Base-by-base conservation (phyloP, 2,888 invertebrate genomes). In the Melangyna quadrimaculata region DNA sequence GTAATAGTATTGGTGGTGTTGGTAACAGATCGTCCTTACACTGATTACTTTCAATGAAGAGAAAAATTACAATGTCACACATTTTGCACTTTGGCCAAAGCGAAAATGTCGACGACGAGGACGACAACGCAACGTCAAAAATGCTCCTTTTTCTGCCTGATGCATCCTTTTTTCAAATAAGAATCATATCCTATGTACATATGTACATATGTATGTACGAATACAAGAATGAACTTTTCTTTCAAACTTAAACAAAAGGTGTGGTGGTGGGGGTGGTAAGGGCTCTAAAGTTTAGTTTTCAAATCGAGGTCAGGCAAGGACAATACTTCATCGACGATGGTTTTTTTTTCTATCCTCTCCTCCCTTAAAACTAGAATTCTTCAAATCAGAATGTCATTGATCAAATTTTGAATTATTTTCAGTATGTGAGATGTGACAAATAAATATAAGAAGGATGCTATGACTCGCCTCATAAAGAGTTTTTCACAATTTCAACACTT, bases 61-160 rank as follows among this genome's bases (percentile, higher is more conserved):
- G 78, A 83, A 78, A 83, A 83, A 83, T 78, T 70, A 83, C 82
- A 83, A 73, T 78, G 73, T 83, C 69, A 73, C 78, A 82, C 78
- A 78, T 78, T 78, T 78, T 82, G 78, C 82, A 82, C 78, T 82
- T 63, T 78, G 69, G 73, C 78, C 40, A 83, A 83, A 61, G 37
- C 63, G n/a, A 73, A 72, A 22, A 53, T 74, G 35, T 75, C 53
- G 17, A 10, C 32, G 35, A 57, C 51, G 17, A 51, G 8, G 22
- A 14, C 4, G 55, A 24, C 43, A 40, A 29, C 17, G 48, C 35
- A 14, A 35, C 70, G 35, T 37, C n/a, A 24, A 43, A 40, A 27
- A 27, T 43, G 14, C 12, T 63, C 17, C 27, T 65, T 48, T 65
- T 65, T 45, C 32, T 32, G 45, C 12, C 32, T 19, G 19, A 12